Evolutionary conservation across 2,888 invertebrate species (phyloP), one percentile per base, ranked within the genome.

Genomic region (Acronicta psi): DNA sequence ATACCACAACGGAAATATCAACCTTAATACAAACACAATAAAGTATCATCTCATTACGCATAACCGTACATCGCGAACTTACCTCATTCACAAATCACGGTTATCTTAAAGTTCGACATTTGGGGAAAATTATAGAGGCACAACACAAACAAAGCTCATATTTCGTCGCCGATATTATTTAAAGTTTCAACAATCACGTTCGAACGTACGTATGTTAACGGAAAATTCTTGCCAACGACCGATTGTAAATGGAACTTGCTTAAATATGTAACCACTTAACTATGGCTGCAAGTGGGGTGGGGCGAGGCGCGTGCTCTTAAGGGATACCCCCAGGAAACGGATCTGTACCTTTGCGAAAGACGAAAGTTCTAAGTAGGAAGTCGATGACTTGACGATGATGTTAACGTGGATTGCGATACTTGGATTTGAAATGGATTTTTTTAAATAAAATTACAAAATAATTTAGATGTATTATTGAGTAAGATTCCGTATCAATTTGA

Each of bases 361-460:
- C 87, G 85, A 92, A 92, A 91, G 84, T 90, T 91, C 91, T 92
- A 89, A 88, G 83, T 87, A 88, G 88, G 88, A 89, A 91, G 87
- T 88, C 68, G 70, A 70, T 74, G 73, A 64, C 57, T 71, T 63
- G 56, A 59, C 51, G 84, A 31, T 56, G 58, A 79, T 77, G 17
- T 73, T 82, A 83, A 77, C 41, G 53, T 81, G 83, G 86, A 87
- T 60, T 54, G 0, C 23, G n/a, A 42, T 37, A 31, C 13, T 4
- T 31, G 4, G 31, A n/a, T 31, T 5, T 31, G 5, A 0, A n/a
- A 31, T 31, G n/a, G n/a, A 31, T 3, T 31, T 20, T 17, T 11
- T 29, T 29, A 13, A 9, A 9, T 23, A 5, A 23, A 7, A 9
- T 25, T 25, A 25, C 29, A 3, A 11, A 10, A 20, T 20, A 20